Evolutionary conservation across 2,888 invertebrate species (phyloP), one percentile per base, ranked within the genome.

Genomic region (Resseliella maxima): DNA sequence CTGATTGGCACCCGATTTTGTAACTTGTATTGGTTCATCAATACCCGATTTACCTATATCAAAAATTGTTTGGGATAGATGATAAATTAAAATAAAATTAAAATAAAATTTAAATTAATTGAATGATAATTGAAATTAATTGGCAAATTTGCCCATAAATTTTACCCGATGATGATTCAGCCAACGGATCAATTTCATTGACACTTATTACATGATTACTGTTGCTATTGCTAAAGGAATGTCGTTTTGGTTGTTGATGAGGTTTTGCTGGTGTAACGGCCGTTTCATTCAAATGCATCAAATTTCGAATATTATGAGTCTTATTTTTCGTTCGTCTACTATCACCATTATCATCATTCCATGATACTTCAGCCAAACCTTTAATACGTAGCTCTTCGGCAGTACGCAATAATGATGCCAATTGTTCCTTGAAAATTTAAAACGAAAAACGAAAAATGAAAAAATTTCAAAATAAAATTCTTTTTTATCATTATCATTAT

Each of bases 361-460:
- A 97, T 88, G 96, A 95, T 21, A 97, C 96, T 90, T 97, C 97
- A 85, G 97, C 97, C 86, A 97, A 92, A 0, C 97, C 98, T 91
- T 98, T 98, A 89, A 98, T 97, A 90, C 96, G 94, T 35, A 98
- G 92, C 90, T 97, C 97, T 91, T 98, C 97, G 0, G 98, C 98
- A 86, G 97, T 97, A 92, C 97, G 97, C 89, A 98, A 91, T 87
- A 98, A 92, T 35, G 97, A 96, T 36, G 96, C 95, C 88, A 98
- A 91, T 90, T 97, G 96, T 87, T 96, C 95, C 96, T 97, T 92
- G 31, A 92, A 92, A 87, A 24, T n/a, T n/a, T n/a, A n/a, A 41
- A 72, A 24, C 18, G 59, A 85, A 83, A 36, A 15, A n/a, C 45
- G 21, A 72, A 50, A 27, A 81, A 41, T 86, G 1, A 35, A 50